Conservation (phyloP, 1,140 invertebrate genomes). For the Pollicipes pollicipes region DNA sequence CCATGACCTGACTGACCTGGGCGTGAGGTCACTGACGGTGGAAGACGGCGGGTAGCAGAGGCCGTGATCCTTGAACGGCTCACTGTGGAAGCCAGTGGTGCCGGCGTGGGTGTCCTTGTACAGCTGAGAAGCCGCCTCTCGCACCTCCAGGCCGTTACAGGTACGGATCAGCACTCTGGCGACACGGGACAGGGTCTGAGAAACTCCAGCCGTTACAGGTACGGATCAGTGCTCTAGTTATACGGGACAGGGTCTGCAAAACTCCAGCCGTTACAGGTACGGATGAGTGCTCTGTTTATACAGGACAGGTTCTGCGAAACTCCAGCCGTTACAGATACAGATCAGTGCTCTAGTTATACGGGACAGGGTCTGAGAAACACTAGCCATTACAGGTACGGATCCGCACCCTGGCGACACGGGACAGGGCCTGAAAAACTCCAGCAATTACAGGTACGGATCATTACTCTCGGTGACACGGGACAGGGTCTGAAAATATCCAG, state of each 20-base stretch:
- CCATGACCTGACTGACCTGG: background rate
- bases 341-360: too few species aligned
- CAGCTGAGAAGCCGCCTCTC: conserved; percentile 11
- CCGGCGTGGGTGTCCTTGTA: background rate
- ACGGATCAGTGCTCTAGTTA: too few species aligned
- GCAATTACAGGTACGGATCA: background rate
- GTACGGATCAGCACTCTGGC: conserved; percentile 21
- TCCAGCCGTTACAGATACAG: too few species aligned
- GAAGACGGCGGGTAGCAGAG: background rate
- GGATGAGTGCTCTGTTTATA: too few species aligned
- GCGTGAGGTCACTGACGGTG: background rate
- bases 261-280: too few species aligned
- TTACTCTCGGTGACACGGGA: too few species aligned
- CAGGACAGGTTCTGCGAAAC: too few species aligned
- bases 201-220: background rate
- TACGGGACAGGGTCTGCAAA: too few species aligned
- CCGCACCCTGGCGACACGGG: too few species aligned
- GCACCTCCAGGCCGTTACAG: conserved; percentile 24
- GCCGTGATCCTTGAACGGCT: background rate
- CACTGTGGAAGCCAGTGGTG: background rate
- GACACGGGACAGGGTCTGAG: background rate
- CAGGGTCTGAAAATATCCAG: too few species aligned
- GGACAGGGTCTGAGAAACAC: too few species aligned
- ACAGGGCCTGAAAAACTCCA: background rate
- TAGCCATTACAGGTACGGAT: too few species aligned